These are phyloP conservation scores for Littorina saxatilis DNA, from an alignment of 1,140 invertebrate species.

Conservation along the genomic window DNA sequence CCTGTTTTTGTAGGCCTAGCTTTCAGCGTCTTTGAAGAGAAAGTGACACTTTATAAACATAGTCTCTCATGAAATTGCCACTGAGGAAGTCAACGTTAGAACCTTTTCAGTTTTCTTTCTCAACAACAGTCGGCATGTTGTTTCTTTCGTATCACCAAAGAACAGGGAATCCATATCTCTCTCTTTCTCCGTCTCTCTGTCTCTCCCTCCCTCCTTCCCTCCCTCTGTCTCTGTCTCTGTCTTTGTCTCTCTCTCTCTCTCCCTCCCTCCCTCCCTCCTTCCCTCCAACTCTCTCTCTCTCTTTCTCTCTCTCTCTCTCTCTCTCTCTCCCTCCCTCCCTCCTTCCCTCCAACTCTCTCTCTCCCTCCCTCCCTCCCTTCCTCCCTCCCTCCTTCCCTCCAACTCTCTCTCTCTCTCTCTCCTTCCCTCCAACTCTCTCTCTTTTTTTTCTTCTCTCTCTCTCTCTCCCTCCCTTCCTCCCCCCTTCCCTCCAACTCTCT, in stretches of 20 bases:
- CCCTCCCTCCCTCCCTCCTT: neutral
- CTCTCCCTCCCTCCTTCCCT: neutral
- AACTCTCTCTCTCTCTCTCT: conserved; percentile 15
- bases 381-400: neutral
- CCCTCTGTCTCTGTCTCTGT: neutral
- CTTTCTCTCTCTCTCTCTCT: neutral
- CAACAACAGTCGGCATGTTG: no score
- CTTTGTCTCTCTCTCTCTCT: neutral
- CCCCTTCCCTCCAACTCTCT: neutral
- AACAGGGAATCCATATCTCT: neutral
- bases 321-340: neutral
- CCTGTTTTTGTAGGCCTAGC: no score
- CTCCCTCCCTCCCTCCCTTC: neutral
- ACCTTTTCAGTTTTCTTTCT: no score
- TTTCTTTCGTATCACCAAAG: neutral
- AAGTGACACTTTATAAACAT: no score
- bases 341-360: neutral
- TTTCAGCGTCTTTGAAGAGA: no score
- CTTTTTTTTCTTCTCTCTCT: neutral
- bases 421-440: neutral
- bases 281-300: neutral
- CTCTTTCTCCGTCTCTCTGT: no score
- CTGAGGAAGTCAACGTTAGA: no score
- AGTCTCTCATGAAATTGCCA: no score
- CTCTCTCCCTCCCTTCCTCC: neutral